Base-by-base conservation (phyloP, 1,140 invertebrate species). In the Anastatus disparis region DNA sequence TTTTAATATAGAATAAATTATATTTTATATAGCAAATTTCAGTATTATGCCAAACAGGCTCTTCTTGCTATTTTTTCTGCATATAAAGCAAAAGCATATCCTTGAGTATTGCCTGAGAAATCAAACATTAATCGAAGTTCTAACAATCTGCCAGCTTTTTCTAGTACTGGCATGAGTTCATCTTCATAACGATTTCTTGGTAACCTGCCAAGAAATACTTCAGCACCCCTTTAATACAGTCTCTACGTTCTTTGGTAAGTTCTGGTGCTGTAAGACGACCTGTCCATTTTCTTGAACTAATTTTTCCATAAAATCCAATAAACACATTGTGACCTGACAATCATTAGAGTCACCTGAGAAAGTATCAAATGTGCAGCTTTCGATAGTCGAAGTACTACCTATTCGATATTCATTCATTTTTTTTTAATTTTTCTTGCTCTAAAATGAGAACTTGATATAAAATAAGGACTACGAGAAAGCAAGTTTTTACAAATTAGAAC, bases 41-140 rank as follows among this genome's bases (percentile, higher is more conserved):
- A n/a, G n/a, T n/a, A n/a, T n/a, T 10, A 17, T 66, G 91, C 87
- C 0, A 90, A 90, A 38, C 89, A 90, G 6, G 83, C 84, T 35
- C 74, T 76, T 35, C 88, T 83, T 0, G 93, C 92, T 44, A 91
- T 89, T 8, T 84, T 78, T 22, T 84, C 88, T n/a, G 88, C 87
- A 79, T 90, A 96, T 20, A 90, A 90, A 0, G 93, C 91, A 84
- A 96, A 97, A 13, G 90, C 93, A 78, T 92, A 96, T 0, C 94
- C 94, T 13, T 94, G 85, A 77, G 93, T 95, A 0, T 86, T 88
- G 1, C 93, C 93, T 20, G 90, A 92, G 76, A 94, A 95, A 76
- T 96, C 93, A 85, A 94, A 89, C 93, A 94, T 94, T 20, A 94
- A 82, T 20, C 93, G 82, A 15, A 94, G 82, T 76, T 93, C 89